These are phyloP conservation scores for Pygocentrus nattereri DNA, from an alignment of 2,797 vertebrate genomes.

Conservation along the genomic window DNA sequence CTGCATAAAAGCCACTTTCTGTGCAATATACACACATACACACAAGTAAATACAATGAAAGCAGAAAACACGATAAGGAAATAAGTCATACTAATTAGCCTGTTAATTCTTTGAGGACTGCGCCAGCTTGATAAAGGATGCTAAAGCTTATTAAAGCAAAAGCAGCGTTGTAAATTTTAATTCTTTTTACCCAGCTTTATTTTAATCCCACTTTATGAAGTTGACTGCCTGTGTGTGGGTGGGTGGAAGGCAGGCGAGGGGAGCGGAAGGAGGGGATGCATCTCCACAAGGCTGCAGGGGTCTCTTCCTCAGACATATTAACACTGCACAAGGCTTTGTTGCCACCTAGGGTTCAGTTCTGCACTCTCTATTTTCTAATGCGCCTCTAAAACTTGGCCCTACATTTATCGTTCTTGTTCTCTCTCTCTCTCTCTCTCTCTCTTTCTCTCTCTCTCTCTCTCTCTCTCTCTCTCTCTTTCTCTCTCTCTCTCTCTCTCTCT, in stretches of 20 bases:
- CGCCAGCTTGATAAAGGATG: constrained; percentile 70
- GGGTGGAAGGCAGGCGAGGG: constrained; percentile 11
- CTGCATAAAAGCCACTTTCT: constrained; percentile 54
- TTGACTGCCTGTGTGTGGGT: constrained; percentile 50
- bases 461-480: constrained; percentile 32
- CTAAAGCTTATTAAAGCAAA: constrained; percentile 70
- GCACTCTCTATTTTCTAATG: not conserved
- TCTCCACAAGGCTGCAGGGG: constrained; percentile 52
- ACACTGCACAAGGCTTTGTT: constrained; percentile 67
- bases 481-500: constrained; percentile 40
- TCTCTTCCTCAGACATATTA: constrained; percentile 50
- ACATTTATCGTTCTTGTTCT: constrained; percentile 1
- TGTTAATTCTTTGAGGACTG: constrained; percentile 75
- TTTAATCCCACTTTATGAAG: constrained; percentile 71
- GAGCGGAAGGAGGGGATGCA: constrained; percentile 43
- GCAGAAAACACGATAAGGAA: constrained; percentile 73
- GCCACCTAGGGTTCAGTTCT: constrained; percentile 69
- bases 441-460: too few species aligned
- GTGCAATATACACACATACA: constrained; percentile 47
- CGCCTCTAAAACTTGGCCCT: not conserved
- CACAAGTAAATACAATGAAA: constrained; percentile 70
- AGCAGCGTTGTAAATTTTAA: constrained; percentile 62
- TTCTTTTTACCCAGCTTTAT: constrained; percentile 65
- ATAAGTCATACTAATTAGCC: constrained; percentile 74
- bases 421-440: not conserved